Conservation (phyloP, 2,888 invertebrate species). For the Argynnis bischoffii region DNA sequence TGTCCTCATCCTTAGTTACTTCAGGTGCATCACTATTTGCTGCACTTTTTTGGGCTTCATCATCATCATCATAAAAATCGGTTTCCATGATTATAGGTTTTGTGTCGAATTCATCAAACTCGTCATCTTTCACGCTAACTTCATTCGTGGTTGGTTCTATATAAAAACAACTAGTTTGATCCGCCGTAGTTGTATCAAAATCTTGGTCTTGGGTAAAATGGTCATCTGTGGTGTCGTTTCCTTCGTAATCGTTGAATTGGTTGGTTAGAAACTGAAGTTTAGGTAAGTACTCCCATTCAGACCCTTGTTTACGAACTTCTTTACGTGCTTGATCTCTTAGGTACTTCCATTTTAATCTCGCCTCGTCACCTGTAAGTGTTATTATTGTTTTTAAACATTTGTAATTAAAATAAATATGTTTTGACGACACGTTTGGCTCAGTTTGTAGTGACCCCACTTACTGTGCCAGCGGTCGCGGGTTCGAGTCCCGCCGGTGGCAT, state of each 20-base stretch:
- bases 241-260: conserved; percentile 74
- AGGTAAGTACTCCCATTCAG: conserved; percentile 72
- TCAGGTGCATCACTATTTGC: conserved; percentile 45
- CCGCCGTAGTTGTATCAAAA: conserved; percentile 50
- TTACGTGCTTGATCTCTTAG: conserved; percentile 74
- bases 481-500: too few species aligned
- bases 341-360: conserved; percentile 76
- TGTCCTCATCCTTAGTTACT: conserved; percentile 69
- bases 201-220: conserved; percentile 48
- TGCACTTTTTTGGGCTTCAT: conserved; percentile 59
- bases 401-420: not conserved
- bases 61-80: conserved; percentile 75
- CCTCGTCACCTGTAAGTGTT: conserved; percentile 68
- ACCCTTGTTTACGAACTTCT: conserved; percentile 69
- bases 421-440: too few species aligned
- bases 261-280: conserved; percentile 71
- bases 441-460: too few species aligned
- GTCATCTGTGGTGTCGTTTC: conserved; percentile 54
- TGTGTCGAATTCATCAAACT: conserved; percentile 76
- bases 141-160: conserved; percentile 50
- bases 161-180: conserved; percentile 58
- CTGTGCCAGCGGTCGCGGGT: too few species aligned
- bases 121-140: conserved; percentile 64
- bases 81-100: conserved; percentile 76
- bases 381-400: not conserved